phyloP scores from a whole-genome alignment of 2,113 vertebrate species.

The Glaucidium brasilianum region DNA sequence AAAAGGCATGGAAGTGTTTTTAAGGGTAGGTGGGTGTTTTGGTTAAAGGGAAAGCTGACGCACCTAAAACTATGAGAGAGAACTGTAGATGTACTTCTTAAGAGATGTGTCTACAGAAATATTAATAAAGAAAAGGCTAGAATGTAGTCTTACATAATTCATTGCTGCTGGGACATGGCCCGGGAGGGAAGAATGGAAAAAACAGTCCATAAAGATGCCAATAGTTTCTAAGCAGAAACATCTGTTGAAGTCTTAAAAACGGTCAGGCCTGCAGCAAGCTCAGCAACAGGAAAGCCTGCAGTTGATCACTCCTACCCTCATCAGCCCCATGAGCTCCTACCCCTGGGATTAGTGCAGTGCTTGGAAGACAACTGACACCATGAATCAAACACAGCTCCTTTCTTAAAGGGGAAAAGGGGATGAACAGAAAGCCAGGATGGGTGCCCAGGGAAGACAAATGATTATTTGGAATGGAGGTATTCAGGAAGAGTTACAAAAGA shows the following conservation, averaged over 20 bases:
- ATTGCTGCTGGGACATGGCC: conserved; percentile 75
- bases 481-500: conserved; percentile 47
- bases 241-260: conserved; percentile 78
- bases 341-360: conserved; percentile 53
- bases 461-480: conserved; percentile 16
- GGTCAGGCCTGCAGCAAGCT: conserved; percentile 73
- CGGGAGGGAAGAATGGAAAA: conserved; percentile 79
- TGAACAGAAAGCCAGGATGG: background rate
- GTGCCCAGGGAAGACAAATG: background rate
- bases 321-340: conserved; percentile 37
- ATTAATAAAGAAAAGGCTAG: conserved; percentile 61
- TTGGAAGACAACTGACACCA: conserved; percentile 62
- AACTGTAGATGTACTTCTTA: background rate
- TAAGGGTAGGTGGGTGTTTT: background rate
- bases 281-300: conserved; percentile 76
- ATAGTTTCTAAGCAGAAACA: conserved; percentile 82
- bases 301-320: conserved; percentile 68
- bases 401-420: conserved; percentile 25
- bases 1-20: background rate
- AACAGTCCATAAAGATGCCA: conserved; percentile 84
- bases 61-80: background rate
- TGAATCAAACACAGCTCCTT: conserved; percentile 48
- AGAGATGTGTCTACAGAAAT: conserved; percentile 1
- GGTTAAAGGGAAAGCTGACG: background rate
- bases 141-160: conserved; percentile 70